Evolutionary conservation across 2,888 invertebrate genomes (phyloP).

Genomic region (Muschampia plurimacula): DNA sequence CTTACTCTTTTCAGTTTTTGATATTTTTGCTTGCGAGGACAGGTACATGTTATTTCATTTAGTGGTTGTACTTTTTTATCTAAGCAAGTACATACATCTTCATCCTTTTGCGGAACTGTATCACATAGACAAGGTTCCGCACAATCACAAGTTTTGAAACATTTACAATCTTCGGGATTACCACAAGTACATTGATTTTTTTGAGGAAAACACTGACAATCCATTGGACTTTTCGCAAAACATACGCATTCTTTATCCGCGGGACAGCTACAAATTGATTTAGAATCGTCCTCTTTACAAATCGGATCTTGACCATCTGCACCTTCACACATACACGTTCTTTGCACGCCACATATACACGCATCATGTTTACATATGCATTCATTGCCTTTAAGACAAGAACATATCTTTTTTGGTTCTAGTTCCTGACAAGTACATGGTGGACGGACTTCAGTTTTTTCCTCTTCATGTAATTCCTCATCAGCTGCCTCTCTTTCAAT

Average conservation of each 20-base stretch:
- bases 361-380: conserved; percentile 59
- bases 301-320: conserved; percentile 49
- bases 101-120: conserved; percentile 47
- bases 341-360: conserved; percentile 67
- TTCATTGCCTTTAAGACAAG: conserved; percentile 62
- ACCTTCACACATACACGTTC: conserved; percentile 65
- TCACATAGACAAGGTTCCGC: conserved; percentile 69
- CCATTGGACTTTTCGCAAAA: conserved; percentile 46
- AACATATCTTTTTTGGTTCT: conserved; percentile 56
- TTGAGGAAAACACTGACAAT: conserved; percentile 65
- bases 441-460: conserved; percentile 44
- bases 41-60: conserved; percentile 56
- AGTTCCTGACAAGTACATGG: conserved; percentile 69
- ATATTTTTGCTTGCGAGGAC: conserved; percentile 51
- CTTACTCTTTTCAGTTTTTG: conserved; percentile 65
- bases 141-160: conserved; percentile 65
- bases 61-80: conserved; percentile 51
- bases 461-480: conserved; percentile 43
- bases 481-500: conserved; percentile 54
- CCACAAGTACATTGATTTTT: conserved; percentile 63
- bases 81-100: conserved; percentile 62
- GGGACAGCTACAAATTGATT: conserved; percentile 63
- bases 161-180: conserved; percentile 68
- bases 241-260: conserved; percentile 60
- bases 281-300: conserved; percentile 58